Base-by-base conservation (phyloP, 1,140 invertebrate genomes). In the Trichonephila clavata region DNA sequence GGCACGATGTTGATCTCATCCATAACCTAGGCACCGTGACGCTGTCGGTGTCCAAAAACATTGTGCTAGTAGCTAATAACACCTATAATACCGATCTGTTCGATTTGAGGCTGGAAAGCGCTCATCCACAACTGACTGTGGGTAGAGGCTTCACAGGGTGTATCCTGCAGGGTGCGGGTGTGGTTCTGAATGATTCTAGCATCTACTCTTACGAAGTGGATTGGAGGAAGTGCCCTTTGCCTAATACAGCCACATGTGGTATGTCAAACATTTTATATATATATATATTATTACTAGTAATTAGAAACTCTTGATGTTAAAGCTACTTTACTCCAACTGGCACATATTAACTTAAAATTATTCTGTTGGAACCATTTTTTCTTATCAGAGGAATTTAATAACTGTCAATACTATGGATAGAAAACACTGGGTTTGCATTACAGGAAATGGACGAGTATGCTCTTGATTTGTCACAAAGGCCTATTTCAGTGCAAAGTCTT, bases 131-230 rank as follows among this genome's bases (percentile, higher is more conserved):
- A 80, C 95, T 98, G 94, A 97, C 97, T 94, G 97, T 98, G 92
- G 98, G 98, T 50, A 81, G 92, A 13, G 97, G 97, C 93, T 98
- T 98, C 96, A 97, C 96, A 94, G 98, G 98, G 90, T 98, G 98
- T 95, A 97, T 98, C 57, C 96, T 98, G 91, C 97, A 98, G 96
- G 98, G 98, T 21, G 98, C 98, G 8, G 97, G 97, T 88, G 96
- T 98, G 27, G 96, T 97, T 94, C 98, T 98, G 95, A 97, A 97
- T 21, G 96, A 96, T 77, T 95, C 97, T 68, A 94, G 94, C n/a
- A 96, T 97, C 59, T 95, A 96, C 86, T 96, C 97, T 57, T 96
- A 97, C 94, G 97, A 97, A 95, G 97, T 97, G 6, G 95, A 97
- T 13, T 98, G 98, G 95, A 97, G 97, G 16, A 95, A 96, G 16